phyloP scores from a whole-genome alignment of 2,797 vertebrate genomes.

The Ctenochaetus hawaiiensis region DNA sequence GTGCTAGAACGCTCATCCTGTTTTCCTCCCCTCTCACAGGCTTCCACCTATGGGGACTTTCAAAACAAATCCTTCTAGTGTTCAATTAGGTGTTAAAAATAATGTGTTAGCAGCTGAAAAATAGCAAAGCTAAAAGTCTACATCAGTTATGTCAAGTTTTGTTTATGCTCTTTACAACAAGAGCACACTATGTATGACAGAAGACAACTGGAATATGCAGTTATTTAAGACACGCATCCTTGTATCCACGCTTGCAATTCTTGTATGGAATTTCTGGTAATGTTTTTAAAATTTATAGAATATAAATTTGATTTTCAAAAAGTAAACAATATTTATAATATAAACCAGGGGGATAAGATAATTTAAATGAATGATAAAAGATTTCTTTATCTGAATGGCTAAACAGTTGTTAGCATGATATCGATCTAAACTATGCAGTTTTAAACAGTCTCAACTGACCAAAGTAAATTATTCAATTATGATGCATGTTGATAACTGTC shows the following conservation, averaged over 20 bases:
- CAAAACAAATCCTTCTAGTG: background rate
- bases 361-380: background rate
- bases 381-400: constrained; percentile 6
- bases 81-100: background rate
- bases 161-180: too few relatives aligned
- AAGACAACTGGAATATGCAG: too few relatives aligned
- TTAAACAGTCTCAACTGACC: background rate
- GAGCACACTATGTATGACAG: too few relatives aligned
- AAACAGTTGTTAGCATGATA: constrained; percentile 1
- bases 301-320: background rate
- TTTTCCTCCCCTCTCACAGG: background rate
- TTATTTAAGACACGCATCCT: too few relatives aligned
- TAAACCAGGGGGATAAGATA: background rate
- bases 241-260: background rate
- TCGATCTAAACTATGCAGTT: background rate
- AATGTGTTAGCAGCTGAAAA: background rate
- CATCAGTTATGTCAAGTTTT: background rate
- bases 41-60: background rate
- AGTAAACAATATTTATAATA: background rate
- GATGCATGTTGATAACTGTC: constrained; percentile 54
- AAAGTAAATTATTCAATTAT: constrained; percentile 37
- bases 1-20: background rate
- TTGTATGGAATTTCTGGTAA: background rate
- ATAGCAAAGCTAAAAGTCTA: background rate
- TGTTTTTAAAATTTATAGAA: background rate